Evolutionary conservation across 2,113 vertebrate species (phyloP), one percentile per base, ranked within the genome.

Genomic region (Prunella himalayana): DNA sequence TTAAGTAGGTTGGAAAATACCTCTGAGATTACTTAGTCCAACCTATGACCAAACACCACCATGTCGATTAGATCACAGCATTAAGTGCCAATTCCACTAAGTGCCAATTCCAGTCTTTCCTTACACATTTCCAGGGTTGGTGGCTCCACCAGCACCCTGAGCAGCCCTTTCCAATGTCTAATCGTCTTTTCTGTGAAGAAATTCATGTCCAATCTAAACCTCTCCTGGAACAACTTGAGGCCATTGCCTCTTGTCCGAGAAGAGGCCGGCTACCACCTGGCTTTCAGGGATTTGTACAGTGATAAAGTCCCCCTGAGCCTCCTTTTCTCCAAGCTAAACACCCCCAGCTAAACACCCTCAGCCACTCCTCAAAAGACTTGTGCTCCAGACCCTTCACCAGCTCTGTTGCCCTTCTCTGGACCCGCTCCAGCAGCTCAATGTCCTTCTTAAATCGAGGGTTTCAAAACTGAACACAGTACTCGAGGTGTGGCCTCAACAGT

Each of bases 231-330:
- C 41, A 76, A n/a, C 3, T 23, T 35, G 28, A 75, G 39, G 21
- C 11, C 1, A 6, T 30, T 39, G 60, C 9, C 6, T 41, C 70
- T 53, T 20, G 28, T 39, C 3, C 0, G 20, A 39, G n/a, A 66
- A 39, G 28, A 53, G 13, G 6, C 24, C 0, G 1, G 8, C 5
- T 13, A 15, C 20, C 13, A 30, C 8, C 9, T 35, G n/a, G n/a
- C 28, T 45, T 51, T n/a, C 45, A 41, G n/a, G 16, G 17, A n/a
- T 20, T 53, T 68, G 20, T 25, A 15, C 15, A 27, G 11, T 10
- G 6, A n/a, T 25, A 2, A 68, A 8, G 61, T n/a, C 4, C 5
- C 23, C 5, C 28, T 37, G 27, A 44, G 37, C 33, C 37, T 44
- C 17, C 11, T 35, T 39, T 63, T 25, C 16, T 49, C 42, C 45